Evolutionary conservation across 2,797 vertebrate species (phyloP).

Genomic region (Sebastes kiyomatsui): DNA sequence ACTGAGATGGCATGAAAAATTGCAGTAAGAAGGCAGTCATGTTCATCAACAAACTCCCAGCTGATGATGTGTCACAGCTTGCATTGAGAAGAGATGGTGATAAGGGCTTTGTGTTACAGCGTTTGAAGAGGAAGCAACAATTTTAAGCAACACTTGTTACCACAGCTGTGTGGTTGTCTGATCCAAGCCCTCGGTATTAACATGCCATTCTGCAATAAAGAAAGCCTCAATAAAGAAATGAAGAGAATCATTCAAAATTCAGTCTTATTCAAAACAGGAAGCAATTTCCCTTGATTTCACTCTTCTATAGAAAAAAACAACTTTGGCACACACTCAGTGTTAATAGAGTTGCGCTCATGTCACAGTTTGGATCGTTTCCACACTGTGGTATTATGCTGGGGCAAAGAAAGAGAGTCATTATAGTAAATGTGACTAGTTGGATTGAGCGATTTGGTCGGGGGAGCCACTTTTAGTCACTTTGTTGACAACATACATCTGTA

Average conservation of each 20-base stretch:
- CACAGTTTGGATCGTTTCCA: slow-evolving; percentile 20
- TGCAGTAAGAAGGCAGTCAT: neutral
- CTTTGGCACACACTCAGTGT: slow-evolving; percentile 30
- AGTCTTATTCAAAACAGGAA: slow-evolving; percentile 83
- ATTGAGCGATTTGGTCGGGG: neutral
- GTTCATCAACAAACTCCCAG: slow-evolving; percentile 17
- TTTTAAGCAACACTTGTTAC: slow-evolving; percentile 61
- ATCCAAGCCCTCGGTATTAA: slow-evolving; percentile 50
- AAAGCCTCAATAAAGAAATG: slow-evolving; percentile 38
- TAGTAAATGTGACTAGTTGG: neutral
- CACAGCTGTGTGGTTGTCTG: slow-evolving; percentile 63
- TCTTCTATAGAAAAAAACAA: slow-evolving; percentile 27
- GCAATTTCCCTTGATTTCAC: slow-evolving; percentile 77
- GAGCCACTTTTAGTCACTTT: neutral
- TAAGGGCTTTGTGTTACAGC: slow-evolving; percentile 25
- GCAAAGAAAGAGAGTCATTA: neutral
- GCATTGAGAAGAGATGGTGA: slow-evolving; percentile 6
- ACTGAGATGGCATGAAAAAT: neutral
- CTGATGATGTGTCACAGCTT: slow-evolving; percentile 30
- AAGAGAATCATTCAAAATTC: slow-evolving; percentile 75
- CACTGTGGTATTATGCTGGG: neutral
- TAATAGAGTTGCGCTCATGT: slow-evolving; percentile 24
- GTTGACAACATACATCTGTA: neutral
- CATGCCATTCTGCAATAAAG: slow-evolving; percentile 43
- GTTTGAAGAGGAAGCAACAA: slow-evolving; percentile 42